Percentiles rank a stretch among this genome's conserved stretches.
phyloP scores from a whole-genome alignment of 2,797 vertebrate genomes.

The Brachyrhaphis roseni region DNA sequence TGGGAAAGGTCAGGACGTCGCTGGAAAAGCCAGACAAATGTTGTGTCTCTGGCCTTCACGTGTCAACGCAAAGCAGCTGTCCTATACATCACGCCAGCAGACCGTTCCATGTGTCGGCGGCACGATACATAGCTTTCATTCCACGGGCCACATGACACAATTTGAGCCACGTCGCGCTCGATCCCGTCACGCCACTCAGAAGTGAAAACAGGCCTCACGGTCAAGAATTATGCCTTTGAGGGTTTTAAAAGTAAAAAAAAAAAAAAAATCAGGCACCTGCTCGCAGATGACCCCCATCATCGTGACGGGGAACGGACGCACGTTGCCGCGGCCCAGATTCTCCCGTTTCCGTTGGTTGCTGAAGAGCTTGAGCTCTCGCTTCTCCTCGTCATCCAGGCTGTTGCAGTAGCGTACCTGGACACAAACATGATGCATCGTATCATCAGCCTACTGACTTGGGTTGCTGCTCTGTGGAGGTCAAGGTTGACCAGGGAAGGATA shows the following conservation, averaged over 20 bases:
- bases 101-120: constrained; percentile 19
- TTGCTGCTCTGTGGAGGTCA: neutral
- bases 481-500: neutral
- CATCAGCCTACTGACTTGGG: neutral
- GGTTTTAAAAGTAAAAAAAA: neutral
- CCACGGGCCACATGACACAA: constrained; percentile 10
- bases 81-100: constrained; percentile 42
- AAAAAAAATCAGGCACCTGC: constrained; percentile 82
- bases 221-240: neutral
- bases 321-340: constrained; percentile 94
- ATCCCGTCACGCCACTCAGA: constrained; percentile 33
- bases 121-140: constrained; percentile 30
- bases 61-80: constrained; percentile 38
- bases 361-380: constrained; percentile 96
- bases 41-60: constrained; percentile 37
- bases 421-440: constrained; percentile 9
- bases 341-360: constrained; percentile 96
- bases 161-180: constrained; percentile 23
- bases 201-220: neutral
- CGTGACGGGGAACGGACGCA: constrained; percentile 94
- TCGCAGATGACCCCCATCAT: constrained; percentile 97
- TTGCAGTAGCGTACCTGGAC: constrained; percentile 95
- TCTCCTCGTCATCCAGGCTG: constrained; percentile 95
- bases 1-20: constrained; percentile 32
- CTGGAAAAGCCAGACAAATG: constrained; percentile 7